A percentile compares a stretch with the other conserved stretches of the same genome.
Evolutionary conservation across 2,797 vertebrate genomes (phyloP).

Genomic region (Catamblyrhynchus diadema): DNA sequence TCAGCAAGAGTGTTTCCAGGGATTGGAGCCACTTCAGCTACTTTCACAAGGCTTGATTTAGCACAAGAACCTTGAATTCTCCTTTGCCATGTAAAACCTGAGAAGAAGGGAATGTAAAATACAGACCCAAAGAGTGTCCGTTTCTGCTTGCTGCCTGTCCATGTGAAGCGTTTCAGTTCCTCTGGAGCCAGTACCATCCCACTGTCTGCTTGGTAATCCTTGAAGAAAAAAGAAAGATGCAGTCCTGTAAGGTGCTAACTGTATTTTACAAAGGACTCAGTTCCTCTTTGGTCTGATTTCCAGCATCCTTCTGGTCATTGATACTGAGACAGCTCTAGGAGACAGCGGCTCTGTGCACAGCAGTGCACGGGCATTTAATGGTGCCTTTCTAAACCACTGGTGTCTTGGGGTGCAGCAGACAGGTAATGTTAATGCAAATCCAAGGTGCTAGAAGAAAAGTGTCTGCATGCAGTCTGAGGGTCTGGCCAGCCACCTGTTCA

Average conservation of each 20-base stretch:
- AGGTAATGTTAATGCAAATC: background rate
- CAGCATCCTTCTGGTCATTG: rapidly evolving
- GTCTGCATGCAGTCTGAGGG: background rate
- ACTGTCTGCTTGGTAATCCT: slow-evolving; percentile 86
- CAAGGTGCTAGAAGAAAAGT: background rate
- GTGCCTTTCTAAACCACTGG: background rate
- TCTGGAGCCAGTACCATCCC: slow-evolving; percentile 85
- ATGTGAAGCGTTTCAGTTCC: slow-evolving; percentile 81
- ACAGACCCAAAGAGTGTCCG: slow-evolving; percentile 73
- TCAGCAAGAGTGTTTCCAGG: background rate
- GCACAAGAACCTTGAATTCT: background rate
- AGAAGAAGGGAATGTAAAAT: background rate
- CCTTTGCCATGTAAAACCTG: background rate
- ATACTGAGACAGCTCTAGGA: background rate
- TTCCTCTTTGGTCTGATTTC: background rate
- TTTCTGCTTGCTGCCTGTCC: slow-evolving; percentile 77
- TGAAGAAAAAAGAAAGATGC: background rate
- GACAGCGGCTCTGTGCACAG: rapidly evolving
- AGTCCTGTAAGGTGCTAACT: background rate
- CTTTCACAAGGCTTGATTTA: background rate
- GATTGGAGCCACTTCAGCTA: background rate
- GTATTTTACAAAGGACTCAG: background rate
- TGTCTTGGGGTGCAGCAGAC: background rate
- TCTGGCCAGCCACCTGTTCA: background rate
- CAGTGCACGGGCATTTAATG: background rate